These are phyloP conservation scores for Eulithis prunata DNA, from an alignment of 2,888 invertebrate genomes.

Conservation along the genomic window DNA sequence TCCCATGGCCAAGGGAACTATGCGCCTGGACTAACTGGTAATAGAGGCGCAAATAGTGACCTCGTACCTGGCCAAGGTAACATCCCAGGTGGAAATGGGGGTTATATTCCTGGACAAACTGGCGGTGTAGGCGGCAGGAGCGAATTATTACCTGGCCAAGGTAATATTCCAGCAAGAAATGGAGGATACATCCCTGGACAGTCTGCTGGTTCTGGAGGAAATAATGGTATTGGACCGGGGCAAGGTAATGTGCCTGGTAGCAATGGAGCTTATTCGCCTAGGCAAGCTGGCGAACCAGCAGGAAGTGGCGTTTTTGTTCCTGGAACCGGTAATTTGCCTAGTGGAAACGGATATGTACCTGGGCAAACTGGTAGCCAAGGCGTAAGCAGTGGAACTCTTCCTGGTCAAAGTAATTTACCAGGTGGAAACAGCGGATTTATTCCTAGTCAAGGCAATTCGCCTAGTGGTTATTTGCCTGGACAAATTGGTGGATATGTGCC, in stretches of 20 bases:
- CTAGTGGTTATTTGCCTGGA: not conserved
- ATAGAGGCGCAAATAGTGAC: slow-evolving; percentile 29
- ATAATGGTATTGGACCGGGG: slow-evolving; percentile 18
- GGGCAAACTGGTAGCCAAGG: slow-evolving; percentile 1
- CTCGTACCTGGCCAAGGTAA: slow-evolving; percentile 16
- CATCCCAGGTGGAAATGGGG: slow-evolving; percentile 6
- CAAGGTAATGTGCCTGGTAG: slow-evolving; percentile 18
- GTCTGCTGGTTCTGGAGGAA: slow-evolving; percentile 22
- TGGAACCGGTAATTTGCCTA: slow-evolving; percentile 18
- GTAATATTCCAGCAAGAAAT: slow-evolving; percentile 20
- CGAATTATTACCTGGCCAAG: slow-evolving; percentile 32
- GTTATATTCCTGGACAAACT: slow-evolving; percentile 19
- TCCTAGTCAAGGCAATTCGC: slow-evolving; percentile 18
- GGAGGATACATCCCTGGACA: slow-evolving; percentile 39
- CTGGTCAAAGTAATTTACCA: slow-evolving; percentile 19
- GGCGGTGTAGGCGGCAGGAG: slow-evolving; percentile 26
- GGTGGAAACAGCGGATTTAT: slow-evolving; percentile 11
- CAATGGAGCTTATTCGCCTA: slow-evolving; percentile 11
- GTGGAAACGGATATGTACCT: slow-evolving; percentile 18
- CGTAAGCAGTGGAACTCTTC: slow-evolving; percentile 7
- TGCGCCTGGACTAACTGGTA: slow-evolving; percentile 28
- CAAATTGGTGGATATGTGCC: slow-evolving; percentile 14
- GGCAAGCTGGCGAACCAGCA: slow-evolving; percentile 30
- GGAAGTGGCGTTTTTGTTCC: slow-evolving; percentile 31
- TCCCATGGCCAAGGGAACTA: slow-evolving; percentile 23